phyloP scores from a whole-genome alignment of 2,797 vertebrate genomes.

The Eupleurogrammus muticus region DNA sequence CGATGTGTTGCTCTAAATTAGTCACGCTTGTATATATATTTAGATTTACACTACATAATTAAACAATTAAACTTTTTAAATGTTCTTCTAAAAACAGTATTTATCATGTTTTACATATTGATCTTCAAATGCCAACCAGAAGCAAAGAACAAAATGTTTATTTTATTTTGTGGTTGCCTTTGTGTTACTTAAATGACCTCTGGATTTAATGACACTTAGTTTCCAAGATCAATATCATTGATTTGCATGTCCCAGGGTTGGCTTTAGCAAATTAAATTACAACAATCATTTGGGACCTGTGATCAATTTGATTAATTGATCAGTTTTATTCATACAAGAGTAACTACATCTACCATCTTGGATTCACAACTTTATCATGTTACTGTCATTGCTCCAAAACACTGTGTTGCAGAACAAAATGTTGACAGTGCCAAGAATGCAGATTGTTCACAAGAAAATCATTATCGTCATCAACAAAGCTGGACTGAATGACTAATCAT shows the following conservation, averaged over 20 bases:
- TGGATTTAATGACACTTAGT: conserved; percentile 5
- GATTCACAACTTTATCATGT: conserved; percentile 7
- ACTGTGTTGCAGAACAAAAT: conserved; percentile 14
- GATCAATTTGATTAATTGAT: conserved; percentile 27
- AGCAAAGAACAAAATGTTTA: neutral
- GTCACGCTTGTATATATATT: conserved; percentile 16
- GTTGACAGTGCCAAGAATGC: neutral
- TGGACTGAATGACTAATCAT: neutral
- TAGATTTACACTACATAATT: conserved; percentile 8
- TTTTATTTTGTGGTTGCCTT: neutral
- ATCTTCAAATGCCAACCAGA: conserved; percentile 3
- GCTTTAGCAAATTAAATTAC: conserved; percentile 22
- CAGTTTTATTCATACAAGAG: neutral
- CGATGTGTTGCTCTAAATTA: conserved; percentile 36
- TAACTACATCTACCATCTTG: conserved; percentile 19
- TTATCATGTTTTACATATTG: neutral
- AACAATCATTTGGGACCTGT: conserved; percentile 7
- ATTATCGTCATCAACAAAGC: conserved; percentile 5
- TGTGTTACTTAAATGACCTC: neutral
- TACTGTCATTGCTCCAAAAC: conserved; percentile 7
- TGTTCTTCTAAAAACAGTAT: neutral
- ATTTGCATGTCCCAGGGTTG: conserved; percentile 9
- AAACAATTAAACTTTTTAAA: neutral
- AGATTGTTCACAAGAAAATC: conserved; percentile 7
- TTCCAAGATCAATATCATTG: conserved; percentile 19